Conservation (phyloP, 2,888 invertebrate genomes). For the Diploptera punctata region DNA sequence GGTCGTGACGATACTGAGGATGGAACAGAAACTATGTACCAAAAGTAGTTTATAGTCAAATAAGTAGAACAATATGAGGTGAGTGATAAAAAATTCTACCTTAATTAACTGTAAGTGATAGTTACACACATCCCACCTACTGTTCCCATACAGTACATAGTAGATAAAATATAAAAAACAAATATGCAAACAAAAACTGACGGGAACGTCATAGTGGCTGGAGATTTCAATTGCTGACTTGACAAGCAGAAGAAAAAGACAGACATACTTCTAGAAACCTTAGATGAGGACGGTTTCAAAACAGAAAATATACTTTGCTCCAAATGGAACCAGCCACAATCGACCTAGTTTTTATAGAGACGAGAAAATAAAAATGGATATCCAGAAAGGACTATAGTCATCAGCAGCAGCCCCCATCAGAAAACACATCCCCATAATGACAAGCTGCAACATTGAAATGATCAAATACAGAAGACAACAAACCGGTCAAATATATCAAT, state of each 20-base stretch:
- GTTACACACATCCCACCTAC: neutral
- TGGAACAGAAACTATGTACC: too few species aligned
- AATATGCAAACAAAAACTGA: neutral
- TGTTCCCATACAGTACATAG: neutral
- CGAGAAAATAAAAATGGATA: neutral
- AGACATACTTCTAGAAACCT: neutral
- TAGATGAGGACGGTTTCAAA: conserved; percentile 1
- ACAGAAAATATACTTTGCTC: neutral
- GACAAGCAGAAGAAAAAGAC: neutral
- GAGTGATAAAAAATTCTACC: too few species aligned
- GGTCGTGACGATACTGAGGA: too few species aligned
- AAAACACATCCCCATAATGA: conserved; percentile 7
- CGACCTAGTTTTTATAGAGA: neutral
- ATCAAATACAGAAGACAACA: neutral
- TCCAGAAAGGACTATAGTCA: neutral
- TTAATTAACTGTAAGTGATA: too few species aligned
- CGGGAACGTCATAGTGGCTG: neutral
- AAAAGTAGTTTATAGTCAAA: too few species aligned
- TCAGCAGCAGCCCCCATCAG: conserved; percentile 5
- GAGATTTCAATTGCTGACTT: neutral
- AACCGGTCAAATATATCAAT: neutral
- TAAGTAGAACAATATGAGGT: too few species aligned
- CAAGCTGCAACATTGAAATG: neutral
- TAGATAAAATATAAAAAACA: neutral
- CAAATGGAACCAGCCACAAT: neutral